Conservation (phyloP, 2,797 vertebrate genomes). For the Ataeniobius toweri region DNA sequence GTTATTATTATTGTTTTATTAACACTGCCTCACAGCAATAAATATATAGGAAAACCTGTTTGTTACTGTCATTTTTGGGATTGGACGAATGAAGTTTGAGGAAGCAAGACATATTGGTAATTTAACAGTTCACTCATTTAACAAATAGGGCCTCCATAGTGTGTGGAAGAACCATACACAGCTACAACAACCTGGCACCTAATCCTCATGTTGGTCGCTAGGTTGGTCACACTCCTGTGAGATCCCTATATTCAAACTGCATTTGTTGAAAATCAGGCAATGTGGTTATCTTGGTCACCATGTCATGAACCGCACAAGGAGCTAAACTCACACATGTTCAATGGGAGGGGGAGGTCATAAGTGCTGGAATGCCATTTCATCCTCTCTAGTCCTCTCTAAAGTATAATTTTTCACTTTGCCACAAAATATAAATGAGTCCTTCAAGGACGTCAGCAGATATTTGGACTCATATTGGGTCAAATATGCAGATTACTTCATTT, state of each 20-base stretch:
- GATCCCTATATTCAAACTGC: not conserved
- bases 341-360: no score
- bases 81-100: not conserved
- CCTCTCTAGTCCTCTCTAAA: no score
- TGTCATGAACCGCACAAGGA: no score
- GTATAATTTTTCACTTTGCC: no score
- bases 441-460: not conserved
- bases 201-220: not conserved
- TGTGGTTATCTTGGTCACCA: not conserved
- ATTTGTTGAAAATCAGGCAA: not conserved
- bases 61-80: not conserved
- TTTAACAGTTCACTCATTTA: not conserved
- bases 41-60: not conserved
- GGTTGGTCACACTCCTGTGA: not conserved
- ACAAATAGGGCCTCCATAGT: not conserved
- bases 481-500: not conserved
- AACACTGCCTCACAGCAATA: not conserved
- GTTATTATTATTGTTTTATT: not conserved
- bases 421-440: not conserved
- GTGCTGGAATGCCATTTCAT: no score
- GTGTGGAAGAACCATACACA: not conserved
- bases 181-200: not conserved
- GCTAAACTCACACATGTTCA: no score
- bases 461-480: not conserved
- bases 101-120: not conserved